A percentile compares a stretch with the other conserved stretches of the same genome.
Conservation (phyloP, 2,797 vertebrate species). For the Enteromius unitaeniatus region DNA sequence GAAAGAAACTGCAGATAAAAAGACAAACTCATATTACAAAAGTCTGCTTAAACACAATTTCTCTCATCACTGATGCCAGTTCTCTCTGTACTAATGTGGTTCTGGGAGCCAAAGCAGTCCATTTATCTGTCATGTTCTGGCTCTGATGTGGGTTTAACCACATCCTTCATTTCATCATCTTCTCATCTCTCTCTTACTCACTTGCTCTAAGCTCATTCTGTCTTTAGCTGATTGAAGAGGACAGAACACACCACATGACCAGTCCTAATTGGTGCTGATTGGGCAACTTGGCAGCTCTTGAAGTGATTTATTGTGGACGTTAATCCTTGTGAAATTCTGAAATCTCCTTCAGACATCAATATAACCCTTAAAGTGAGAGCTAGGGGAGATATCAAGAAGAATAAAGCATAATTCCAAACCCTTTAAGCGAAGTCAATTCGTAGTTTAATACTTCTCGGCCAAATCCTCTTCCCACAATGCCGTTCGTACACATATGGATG, state of each 20-base stretch:
- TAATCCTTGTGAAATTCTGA: constrained; percentile 16
- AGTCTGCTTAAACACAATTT: constrained; percentile 6
- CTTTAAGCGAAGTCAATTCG: neutral
- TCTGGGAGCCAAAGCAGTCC: constrained; percentile 5
- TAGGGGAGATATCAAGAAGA: constrained; percentile 13
- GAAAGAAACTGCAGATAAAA: neutral
- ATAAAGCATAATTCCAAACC: constrained; percentile 1
- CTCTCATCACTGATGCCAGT: neutral
- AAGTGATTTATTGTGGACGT: constrained; percentile 67
- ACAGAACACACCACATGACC: constrained; percentile 61
- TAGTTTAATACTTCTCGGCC: neutral
- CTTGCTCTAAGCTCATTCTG: neutral
- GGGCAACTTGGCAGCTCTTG: constrained; percentile 67
- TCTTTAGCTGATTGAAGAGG: constrained; percentile 31
- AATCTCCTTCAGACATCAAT: neutral
- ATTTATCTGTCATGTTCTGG: constrained; percentile 22
- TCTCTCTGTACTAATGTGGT: neutral
- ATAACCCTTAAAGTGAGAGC: constrained; percentile 14
- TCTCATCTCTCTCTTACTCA: constrained; percentile 8
- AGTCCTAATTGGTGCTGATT: constrained; percentile 72
- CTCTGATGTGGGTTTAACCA: constrained; percentile 27
- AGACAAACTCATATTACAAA: neutral
- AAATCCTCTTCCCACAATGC: constrained; percentile 21
- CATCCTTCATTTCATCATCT: constrained; percentile 40
- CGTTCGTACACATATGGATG: constrained; percentile 3